Evolutionary conservation across 2,797 vertebrate species (phyloP), one percentile per base, ranked within the genome.

Genomic region (Bradypodion pumilum): DNA sequence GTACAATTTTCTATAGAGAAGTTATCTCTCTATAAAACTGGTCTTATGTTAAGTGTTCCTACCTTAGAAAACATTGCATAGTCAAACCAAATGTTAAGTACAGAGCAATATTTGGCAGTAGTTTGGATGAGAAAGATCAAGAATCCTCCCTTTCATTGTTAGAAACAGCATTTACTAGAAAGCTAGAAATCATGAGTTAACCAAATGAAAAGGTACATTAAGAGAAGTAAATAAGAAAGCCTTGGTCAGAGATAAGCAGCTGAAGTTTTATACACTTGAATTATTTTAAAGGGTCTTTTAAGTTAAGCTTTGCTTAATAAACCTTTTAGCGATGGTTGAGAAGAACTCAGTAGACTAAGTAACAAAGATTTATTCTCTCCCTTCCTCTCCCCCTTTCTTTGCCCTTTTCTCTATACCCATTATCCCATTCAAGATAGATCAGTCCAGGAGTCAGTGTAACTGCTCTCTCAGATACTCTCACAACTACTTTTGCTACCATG

Each of bases 401-500:
- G 66, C n/a, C 49, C 32, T 69, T 12, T 23, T 74, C 49, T 56
- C 21, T 56, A 37, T 69, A 35, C 56, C 42, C 44, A 76, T 44
- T 35, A 49, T 74, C 35, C 65, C 29, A 56, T 56, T 63, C 32
- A 42, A 65, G 32, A 2, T 82, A 56, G 80, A 32, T 80, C 35
- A 73, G 68, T 25, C 66, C 78, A 78, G 82, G 44, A 77, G 32
- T 87, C 78, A 72, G 72, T 42, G 29, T 77, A 42, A 44, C 56
- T 56, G 32, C 42, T 77, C 66, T 81, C 44, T 35, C 79, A 73
- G 46, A 78, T 86, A 59, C 59, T 86, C 52, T 37, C 65, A 35
- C 77, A 76, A 72, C 69, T 49, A 74, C 66, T 6, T 66, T 88
- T 85, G 86, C 94, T 93, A 92, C 90, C 92, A 90, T 90, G 91